Percentiles rank a stretch among this genome's conserved stretches.
phyloP scores from a whole-genome alignment of 2,113 vertebrate genomes.

The Sceloporus tristichus region DNA sequence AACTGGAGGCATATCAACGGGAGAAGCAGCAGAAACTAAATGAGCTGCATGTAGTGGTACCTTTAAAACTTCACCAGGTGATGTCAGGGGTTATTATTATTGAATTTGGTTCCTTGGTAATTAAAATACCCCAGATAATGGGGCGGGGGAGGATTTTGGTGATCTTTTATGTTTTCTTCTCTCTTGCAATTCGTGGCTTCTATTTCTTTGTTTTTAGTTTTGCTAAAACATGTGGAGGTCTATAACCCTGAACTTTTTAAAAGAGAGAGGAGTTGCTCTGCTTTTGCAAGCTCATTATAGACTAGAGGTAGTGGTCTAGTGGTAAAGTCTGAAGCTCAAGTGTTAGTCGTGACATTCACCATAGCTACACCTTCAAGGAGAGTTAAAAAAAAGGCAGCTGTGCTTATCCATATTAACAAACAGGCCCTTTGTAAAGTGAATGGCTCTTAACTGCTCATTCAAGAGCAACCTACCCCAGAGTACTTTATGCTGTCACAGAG shows the following conservation, averaged over 20 bases:
- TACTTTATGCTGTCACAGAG: neutral
- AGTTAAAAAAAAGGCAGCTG: neutral
- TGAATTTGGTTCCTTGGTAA: neutral
- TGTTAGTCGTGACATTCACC: neutral
- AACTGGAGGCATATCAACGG: slow-evolving; percentile 86
- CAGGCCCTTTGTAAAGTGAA: neutral
- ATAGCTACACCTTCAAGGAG: neutral
- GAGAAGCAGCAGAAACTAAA: slow-evolving; percentile 92
- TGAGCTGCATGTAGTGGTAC: slow-evolving; percentile 87
- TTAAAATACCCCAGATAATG: neutral
- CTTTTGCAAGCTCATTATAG: neutral
- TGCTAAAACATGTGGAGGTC: neutral
- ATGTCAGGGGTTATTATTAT: slow-evolving; percentile 20
- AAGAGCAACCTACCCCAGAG: neutral
- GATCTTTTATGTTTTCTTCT: slow-evolving; percentile 18
- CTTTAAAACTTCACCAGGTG: slow-evolving; percentile 93
- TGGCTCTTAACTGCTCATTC: neutral
- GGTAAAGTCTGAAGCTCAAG: neutral
- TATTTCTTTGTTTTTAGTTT: neutral
- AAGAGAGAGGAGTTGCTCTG: neutral
- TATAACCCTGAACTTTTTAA: neutral
- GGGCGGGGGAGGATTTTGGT: neutral
- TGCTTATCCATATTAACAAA: neutral
- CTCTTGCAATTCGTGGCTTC: slow-evolving; percentile 10
- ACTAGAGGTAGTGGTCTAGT: neutral